Evolutionary conservation across 2,113 vertebrate genomes (phyloP), one percentile per base, ranked within the genome.

Genomic region (Motacilla alba): DNA sequence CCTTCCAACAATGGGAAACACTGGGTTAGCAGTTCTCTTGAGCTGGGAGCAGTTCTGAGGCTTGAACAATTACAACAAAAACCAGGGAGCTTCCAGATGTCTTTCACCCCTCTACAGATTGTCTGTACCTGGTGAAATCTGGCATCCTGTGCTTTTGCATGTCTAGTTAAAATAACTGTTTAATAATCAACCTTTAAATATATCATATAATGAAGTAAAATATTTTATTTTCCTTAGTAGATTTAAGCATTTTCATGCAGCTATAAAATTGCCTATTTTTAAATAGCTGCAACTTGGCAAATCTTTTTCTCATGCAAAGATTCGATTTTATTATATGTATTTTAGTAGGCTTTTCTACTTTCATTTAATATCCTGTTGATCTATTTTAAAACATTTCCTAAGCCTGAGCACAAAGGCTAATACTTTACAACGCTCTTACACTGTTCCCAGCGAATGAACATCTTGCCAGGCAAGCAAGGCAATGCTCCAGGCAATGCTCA

Each of bases 351-450:
- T 66, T 82, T 85, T 75, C 44, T 23, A 28, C 60, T 94, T 94
- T n/a, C 18, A n/a, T 83, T 85, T 83, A 66, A 30, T 87, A 85
- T 64, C 37, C 35, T 0, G 0, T n/a, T 69, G 31, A 33, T 83
- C 39, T 80, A 62, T 70, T 89, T 90, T 56, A 77, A 88, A 91
- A 86, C 11, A 46, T 62, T 92, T 92, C 30, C 44, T 87, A 56
- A 74, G 31, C 24, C 66, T 58, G 62, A 89, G 63, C 17, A 72
- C 49, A 83, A 59, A 90, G 35, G 18, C 43, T 83, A 46, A 33
- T 22, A 8, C 13, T 88, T 93, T 59, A 39, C 35, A 78, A 28
- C 10, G 31, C 39, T 74, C 18, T 23, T 80, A 83, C 13, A 1
- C 10, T 43, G 11, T 52, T 67, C 33, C 44, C 27, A 23, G 52